These are phyloP conservation scores for Stomatorhinus walkeri DNA, from an alignment of 2,797 vertebrate species.

Conservation along the genomic window DNA sequence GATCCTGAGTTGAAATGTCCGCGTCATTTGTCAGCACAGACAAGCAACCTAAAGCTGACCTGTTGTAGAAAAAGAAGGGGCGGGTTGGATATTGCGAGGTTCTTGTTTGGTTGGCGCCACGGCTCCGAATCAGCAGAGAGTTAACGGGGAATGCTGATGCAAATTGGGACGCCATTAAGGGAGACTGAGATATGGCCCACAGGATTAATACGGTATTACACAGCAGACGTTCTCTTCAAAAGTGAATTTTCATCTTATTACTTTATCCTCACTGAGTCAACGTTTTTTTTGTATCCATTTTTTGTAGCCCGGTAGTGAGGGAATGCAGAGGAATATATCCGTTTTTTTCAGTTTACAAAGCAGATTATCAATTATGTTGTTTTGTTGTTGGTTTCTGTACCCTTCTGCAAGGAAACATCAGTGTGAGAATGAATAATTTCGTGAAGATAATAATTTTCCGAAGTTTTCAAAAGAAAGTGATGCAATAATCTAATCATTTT, in stretches of 20 bases:
- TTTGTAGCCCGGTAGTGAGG: background rate
- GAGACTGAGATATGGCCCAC: background rate
- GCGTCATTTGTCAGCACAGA: background rate
- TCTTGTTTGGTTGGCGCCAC: background rate
- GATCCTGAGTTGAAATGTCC: background rate
- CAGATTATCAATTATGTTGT: background rate
- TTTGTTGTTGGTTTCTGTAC: background rate
- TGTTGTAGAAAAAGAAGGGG: background rate
- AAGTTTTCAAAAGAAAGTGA: background rate
- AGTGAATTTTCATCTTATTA: slow-evolving; percentile 3
- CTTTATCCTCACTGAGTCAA: background rate
- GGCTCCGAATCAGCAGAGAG: background rate
- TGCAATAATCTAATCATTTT: background rate
- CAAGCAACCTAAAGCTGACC: background rate
- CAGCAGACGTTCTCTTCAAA: background rate
- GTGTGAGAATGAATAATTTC: background rate
- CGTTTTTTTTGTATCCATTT: background rate
- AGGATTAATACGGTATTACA: background rate
- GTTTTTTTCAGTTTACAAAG: background rate
- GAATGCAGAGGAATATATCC: background rate
- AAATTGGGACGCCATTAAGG: background rate
- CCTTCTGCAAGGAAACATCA: background rate
- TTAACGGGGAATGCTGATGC: background rate
- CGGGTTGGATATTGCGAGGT: background rate
- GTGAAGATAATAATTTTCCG: background rate